Base-by-base conservation (phyloP, 2,113 vertebrate species). In the Clarias batrachus region DNA sequence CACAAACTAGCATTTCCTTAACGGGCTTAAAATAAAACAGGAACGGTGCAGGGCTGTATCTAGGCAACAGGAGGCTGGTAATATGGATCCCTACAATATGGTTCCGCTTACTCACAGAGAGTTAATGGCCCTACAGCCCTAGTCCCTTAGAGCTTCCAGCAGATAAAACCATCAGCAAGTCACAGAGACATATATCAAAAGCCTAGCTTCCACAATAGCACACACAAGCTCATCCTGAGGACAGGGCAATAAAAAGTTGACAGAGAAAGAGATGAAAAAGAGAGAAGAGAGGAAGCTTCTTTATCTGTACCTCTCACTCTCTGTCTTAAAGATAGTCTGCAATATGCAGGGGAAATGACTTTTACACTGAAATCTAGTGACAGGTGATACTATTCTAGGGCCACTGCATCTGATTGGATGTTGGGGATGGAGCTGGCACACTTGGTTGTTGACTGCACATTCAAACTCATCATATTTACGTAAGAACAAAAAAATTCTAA, bases 11-110 rank as follows among this genome's bases (percentile, higher is more conserved):
- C 48, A 90, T 90, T 91, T 91, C 90, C 91, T 90, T 92, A 87
- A 89, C 91, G 88, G 88, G 89, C 93, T 94, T 92, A 93, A 94
- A 94, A 95, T 94, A 94, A 93, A 88, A 91, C 33, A 80, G 83
- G 83, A 86, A 78, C 90, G 89, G 86, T 91, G 91, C 92, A 84
- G 88, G 1, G 33, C 88, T 82, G 94, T 95, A 93, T 93, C 95
- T 89, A 94, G 91, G 94, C 94, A 95, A 95, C 94, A 92, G 91
- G 91, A 88, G 89, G 90, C 83, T 81, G 90, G 89, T 89, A 89
- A 92, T 92, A 93, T 87, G 81, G 92, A 92, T 94, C 93, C 87
- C 90, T 90, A 78, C 85, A 87, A 88, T 88, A 91, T 92, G 83
- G 86, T 87, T 93, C 90, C 91, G 87, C 87, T 94, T 92, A 91